Percentiles rank a stretch among this genome's conserved stretches.
These are phyloP conservation scores for Spicauda simplicius DNA, from an alignment of 2,888 invertebrate species.

Conservation along the genomic window DNA sequence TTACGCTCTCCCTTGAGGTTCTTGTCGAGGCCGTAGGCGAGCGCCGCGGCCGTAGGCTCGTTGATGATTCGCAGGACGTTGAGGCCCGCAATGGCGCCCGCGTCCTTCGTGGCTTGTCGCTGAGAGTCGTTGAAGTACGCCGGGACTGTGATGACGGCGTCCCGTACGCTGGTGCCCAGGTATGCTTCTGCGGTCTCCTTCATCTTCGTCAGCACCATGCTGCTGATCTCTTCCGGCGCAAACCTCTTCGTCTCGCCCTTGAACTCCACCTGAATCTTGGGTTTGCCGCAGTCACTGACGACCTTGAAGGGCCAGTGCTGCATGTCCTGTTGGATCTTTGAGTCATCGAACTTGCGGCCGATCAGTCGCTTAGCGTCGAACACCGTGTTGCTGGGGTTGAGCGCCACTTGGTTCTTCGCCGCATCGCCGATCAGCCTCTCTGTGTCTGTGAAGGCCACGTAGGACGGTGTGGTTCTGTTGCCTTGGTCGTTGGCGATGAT, in stretches of 20 bases:
- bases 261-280: slow-evolving; percentile 88
- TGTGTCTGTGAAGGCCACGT: slow-evolving; percentile 91
- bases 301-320: slow-evolving; percentile 94
- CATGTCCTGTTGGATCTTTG: slow-evolving; percentile 91
- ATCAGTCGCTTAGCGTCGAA: slow-evolving; percentile 93
- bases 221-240: slow-evolving; percentile 89
- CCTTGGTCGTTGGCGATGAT: slow-evolving; percentile 96
- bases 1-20: slow-evolving; percentile 87
- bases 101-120: slow-evolving; percentile 92
- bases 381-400: slow-evolving; percentile 90
- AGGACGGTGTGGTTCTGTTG: slow-evolving; percentile 94
- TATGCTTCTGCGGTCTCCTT: slow-evolving; percentile 90
- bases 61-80: slow-evolving; percentile 93
- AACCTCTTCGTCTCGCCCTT: slow-evolving; percentile 87
- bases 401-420: slow-evolving; percentile 93
- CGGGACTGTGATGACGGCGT: slow-evolving; percentile 92
- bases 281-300: slow-evolving; percentile 86
- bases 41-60: slow-evolving; percentile 91
- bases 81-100: slow-evolving; percentile 90
- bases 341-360: slow-evolving; percentile 91
- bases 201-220: slow-evolving; percentile 85
- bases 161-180: slow-evolving; percentile 86
- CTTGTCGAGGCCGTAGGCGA: slow-evolving; percentile 89
- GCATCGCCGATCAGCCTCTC: slow-evolving; percentile 94
- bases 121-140: slow-evolving; percentile 92